These are phyloP conservation scores for Tragulus kanchil DNA, from an alignment of 2,113 vertebrate genomes.

Conservation along the genomic window DNA sequence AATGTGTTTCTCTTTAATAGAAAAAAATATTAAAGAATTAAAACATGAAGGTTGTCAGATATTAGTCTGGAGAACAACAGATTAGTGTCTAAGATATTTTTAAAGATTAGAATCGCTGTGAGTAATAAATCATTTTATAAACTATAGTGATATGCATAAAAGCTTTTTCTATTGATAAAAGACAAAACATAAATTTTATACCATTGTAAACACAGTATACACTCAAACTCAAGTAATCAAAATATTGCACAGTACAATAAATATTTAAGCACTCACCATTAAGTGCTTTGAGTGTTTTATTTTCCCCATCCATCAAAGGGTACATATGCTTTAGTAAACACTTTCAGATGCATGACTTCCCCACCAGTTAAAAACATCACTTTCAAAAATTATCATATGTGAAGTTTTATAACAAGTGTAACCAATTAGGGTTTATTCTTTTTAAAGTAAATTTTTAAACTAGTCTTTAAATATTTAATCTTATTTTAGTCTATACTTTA, in stretches of 20 bases:
- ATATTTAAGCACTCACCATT: neutral
- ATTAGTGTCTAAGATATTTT: neutral
- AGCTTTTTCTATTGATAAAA: neutral
- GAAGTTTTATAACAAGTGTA: neutral
- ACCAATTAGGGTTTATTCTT: neutral
- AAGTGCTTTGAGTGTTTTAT: neutral
- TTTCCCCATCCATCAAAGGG: neutral
- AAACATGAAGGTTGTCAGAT: neutral
- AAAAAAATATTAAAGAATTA: neutral
- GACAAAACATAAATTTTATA: neutral
- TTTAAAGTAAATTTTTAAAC: neutral
- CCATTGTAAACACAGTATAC: conserved; percentile 29
- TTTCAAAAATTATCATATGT: neutral
- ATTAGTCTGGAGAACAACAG: neutral
- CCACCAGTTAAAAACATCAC: neutral
- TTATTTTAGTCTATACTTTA: neutral
- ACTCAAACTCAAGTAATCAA: neutral
- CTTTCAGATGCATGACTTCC: neutral
- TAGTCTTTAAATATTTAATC: neutral
- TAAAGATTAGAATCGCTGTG: neutral
- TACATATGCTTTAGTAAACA: neutral
- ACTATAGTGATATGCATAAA: neutral
- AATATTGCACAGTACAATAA: neutral
- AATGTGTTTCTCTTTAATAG: neutral
- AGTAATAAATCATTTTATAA: neutral